phyloP scores from a whole-genome alignment of 2,113 vertebrate species.

The Ginglymostoma cirratum region DNA sequence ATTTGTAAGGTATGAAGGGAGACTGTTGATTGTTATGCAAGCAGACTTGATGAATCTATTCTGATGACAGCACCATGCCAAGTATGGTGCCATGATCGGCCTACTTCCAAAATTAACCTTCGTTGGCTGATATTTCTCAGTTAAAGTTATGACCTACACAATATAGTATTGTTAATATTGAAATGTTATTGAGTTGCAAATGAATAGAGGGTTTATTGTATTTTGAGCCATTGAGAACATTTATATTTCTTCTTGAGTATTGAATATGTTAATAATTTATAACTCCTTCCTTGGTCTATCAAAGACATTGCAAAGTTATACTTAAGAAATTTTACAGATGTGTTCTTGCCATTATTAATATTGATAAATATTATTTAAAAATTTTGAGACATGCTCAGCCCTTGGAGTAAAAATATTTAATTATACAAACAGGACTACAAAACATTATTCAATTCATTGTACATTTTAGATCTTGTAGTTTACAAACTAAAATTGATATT shows the following conservation, averaged over 20 bases:
- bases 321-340: background rate
- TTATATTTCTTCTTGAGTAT: background rate
- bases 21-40: too few species aligned
- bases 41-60: too few species aligned
- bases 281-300: background rate
- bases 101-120: background rate
- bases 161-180: background rate
- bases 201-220: background rate
- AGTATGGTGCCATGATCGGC: background rate
- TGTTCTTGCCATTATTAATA: background rate
- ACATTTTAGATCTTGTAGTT: background rate
- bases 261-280: background rate
- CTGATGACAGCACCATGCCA: background rate
- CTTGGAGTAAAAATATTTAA: background rate
- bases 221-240: background rate
- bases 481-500: background rate
- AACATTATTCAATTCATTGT: background rate
- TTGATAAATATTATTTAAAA: background rate
- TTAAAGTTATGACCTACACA: background rate
- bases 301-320: background rate
- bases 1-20: too few species aligned
- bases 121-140: background rate
- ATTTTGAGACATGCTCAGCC: background rate
- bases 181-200: background rate
- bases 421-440: background rate